phyloP scores from a whole-genome alignment of 2,113 vertebrate species.

The Muscicapa adusta region DNA sequence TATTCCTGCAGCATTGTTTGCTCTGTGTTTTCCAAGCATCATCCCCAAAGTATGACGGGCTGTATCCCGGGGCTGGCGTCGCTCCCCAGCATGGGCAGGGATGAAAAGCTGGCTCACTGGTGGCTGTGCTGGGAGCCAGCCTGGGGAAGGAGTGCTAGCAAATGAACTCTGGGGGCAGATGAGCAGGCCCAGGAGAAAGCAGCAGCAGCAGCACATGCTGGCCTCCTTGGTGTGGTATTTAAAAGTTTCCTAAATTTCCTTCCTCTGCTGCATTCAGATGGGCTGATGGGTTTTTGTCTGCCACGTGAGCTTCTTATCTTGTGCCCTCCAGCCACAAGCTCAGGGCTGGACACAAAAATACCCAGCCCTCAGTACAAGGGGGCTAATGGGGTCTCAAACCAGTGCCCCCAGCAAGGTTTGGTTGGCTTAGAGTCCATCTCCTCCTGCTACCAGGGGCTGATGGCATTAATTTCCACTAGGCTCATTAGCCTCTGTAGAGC shows the following conservation, averaged over 20 bases:
- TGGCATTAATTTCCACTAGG: not conserved
- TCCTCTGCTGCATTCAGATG: not conserved
- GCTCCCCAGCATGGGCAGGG: not conserved
- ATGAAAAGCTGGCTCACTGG: not conserved
- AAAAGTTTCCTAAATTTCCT: not conserved
- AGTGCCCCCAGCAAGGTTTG: not conserved
- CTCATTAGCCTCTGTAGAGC: not conserved
- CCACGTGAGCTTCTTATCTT: not conserved
- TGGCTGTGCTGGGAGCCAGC: not conserved
- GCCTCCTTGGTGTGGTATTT: not conserved
- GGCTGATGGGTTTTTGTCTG: not conserved
- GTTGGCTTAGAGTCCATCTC: not conserved
- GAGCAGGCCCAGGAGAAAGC: not conserved
- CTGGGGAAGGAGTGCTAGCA: not conserved
- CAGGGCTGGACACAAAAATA: not conserved
- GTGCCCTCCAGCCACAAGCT: not conserved
- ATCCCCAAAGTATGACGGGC: not conserved
- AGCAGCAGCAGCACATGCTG: fast-evolving
- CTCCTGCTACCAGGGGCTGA: not conserved
- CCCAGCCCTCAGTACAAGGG: not conserved
- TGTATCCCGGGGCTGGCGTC: not conserved
- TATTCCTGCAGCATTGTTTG: slow-evolving; percentile 13
- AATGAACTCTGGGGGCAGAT: not conserved
- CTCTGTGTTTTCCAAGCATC: not conserved
- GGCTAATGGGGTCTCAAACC: not conserved